Base-by-base conservation (phyloP, 2,113 vertebrate genomes). In the Paratilapia polleni region DNA sequence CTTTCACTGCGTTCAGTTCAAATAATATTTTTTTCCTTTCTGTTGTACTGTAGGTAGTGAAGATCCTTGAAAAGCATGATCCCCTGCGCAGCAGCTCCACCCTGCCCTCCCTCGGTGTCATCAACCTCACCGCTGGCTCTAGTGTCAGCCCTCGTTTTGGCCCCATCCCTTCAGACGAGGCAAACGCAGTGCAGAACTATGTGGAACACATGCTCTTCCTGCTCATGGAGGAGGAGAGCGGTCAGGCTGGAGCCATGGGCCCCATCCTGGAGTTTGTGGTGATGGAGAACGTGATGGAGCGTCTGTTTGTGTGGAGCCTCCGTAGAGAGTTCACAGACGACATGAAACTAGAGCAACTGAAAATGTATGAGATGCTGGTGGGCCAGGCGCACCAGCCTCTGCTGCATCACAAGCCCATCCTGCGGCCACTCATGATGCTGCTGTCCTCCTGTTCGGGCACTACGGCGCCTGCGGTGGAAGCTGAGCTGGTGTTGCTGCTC, bases 201-300 rank as follows among this genome's bases (percentile, higher is more conserved):
- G 98, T 99, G 75, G 98, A 99, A 63, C 98, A 99, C 92, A 99
- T 99, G 98, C 96, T 99, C 9, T 97, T 98, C 84, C 94, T 99
- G 86, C 86, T 99, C 49, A 99, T 98, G 81, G 98, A 99, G 87
- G 98, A 99, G 80, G 96, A 96, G 63, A 93, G 96, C 76, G 97
- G 97, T 10, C 96, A 97, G 94, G 96, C 92, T 1, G 96, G 96
- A 6, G 97, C 97, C 0, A 99, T 99, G 98, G 98, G 98, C n/a
- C 97, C 98, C 64, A 99, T 99, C 89, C 93, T 99, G 95, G 98
- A 99, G 94, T 98, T 99, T 47, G 98, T 99, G 80, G 97, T 99
- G 82, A 97, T 97, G 54, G 98, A 99, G 94, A 99, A 99, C 79
- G 98, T 99, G 87, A 99, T 99, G 98, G 98, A 99, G 88, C 97